Percentiles rank a stretch among this genome's conserved stretches.
phyloP scores from a whole-genome alignment of 2,888 invertebrate genomes.

The Tupiocoris notatus region DNA sequence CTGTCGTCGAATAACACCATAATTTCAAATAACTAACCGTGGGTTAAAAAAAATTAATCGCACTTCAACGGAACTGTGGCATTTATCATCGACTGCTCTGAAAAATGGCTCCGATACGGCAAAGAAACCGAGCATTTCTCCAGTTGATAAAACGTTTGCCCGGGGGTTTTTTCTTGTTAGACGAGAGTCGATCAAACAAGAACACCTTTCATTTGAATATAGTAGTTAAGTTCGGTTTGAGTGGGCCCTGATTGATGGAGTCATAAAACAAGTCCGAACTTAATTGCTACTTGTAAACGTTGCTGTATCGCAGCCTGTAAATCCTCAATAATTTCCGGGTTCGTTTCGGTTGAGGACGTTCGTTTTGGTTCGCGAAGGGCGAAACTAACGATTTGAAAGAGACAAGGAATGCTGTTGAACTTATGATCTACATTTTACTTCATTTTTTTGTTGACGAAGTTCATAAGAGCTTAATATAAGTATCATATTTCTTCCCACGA shows the following conservation, averaged over 20 bases:
- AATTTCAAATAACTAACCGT: background rate
- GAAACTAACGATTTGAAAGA: too few relatives aligned
- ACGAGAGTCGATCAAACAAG: background rate
- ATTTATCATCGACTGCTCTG: background rate
- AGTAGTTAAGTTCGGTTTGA: background rate
- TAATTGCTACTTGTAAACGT: conserved; percentile 18
- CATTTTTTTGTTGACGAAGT: too few relatives aligned
- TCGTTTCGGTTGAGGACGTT: background rate
- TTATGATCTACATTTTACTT: too few relatives aligned
- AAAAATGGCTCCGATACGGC: background rate
- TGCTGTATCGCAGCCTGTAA: background rate
- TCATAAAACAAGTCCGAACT: conserved; percentile 19
- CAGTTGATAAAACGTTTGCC: background rate
- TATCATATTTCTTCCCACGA: too few relatives aligned
- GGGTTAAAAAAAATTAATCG: background rate
- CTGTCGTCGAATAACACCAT: background rate
- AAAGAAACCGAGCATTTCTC: background rate
- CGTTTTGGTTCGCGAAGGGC: too few relatives aligned
- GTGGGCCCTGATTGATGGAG: conserved; percentile 1
- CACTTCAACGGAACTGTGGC: background rate
- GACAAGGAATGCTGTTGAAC: too few relatives aligned
- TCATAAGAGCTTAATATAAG: too few relatives aligned
- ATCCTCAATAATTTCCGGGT: conserved; percentile 19
- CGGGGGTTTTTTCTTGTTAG: background rate
- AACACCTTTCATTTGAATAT: background rate